These are phyloP conservation scores for Emys orbicularis DNA, from an alignment of 2,797 vertebrate genomes.

Conservation along the genomic window DNA sequence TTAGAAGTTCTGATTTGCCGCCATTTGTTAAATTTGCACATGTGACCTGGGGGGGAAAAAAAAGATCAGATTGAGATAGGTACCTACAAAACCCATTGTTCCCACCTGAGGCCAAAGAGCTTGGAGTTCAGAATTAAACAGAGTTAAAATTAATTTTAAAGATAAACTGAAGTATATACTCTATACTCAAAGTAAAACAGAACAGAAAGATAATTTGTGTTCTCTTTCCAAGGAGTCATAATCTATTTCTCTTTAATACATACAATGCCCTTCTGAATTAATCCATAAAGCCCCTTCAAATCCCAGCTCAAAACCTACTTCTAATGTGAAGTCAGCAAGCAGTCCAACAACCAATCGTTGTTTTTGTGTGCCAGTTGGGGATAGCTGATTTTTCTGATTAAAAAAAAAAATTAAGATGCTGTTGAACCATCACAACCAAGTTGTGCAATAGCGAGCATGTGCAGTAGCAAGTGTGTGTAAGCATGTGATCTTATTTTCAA, in stretches of 20 bases:
- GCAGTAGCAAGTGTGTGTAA: neutral
- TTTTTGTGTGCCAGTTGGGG: neutral
- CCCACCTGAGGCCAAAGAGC: neutral
- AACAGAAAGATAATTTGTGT: neutral
- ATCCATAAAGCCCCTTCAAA: neutral
- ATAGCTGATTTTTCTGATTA: neutral
- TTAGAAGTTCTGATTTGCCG: constrained; percentile 91
- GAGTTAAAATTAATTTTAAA: neutral
- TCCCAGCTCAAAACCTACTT: neutral
- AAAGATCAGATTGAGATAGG: constrained; percentile 62
- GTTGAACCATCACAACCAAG: neutral
- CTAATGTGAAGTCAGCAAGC: neutral
- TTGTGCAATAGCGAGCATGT: neutral
- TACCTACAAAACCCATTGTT: neutral
- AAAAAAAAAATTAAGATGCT: neutral
- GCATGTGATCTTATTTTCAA: neutral
- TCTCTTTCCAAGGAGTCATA: neutral
- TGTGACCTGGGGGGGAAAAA: constrained; percentile 86
- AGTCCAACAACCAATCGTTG: neutral
- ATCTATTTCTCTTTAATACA: neutral
- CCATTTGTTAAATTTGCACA: constrained; percentile 90
- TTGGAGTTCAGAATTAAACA: neutral
- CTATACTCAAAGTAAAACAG: neutral
- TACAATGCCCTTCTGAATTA: neutral
- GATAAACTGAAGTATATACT: neutral